phyloP scores from a whole-genome alignment of 2,888 invertebrate genomes.

The Polietes domitor region DNA sequence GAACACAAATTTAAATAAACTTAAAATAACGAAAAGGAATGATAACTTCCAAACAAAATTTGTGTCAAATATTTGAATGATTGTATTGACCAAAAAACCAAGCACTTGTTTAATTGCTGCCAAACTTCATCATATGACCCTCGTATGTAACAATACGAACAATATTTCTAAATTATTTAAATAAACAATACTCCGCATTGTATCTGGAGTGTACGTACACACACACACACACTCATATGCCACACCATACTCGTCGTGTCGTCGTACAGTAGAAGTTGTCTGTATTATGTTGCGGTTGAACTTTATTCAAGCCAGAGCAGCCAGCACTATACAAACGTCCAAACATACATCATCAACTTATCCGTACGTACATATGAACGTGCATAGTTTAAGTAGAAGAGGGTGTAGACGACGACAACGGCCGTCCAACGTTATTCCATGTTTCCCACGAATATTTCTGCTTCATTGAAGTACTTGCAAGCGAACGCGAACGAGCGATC shows the following conservation, averaged over 20 bases:
- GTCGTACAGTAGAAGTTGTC: slow-evolving; percentile 40
- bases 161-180: slow-evolving; percentile 66
- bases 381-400: slow-evolving; percentile 54
- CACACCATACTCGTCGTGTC: slow-evolving; percentile 6
- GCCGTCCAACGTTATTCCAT: slow-evolving; percentile 51
- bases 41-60: too few relatives aligned
- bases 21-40: too few relatives aligned
- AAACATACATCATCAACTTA: neutral
- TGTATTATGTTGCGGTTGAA: slow-evolving; percentile 61
- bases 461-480: slow-evolving; percentile 62
- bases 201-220: neutral
- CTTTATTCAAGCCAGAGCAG: slow-evolving; percentile 35
- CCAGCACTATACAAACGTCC: neutral
- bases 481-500: too few relatives aligned
- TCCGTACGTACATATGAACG: neutral
- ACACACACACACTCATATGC: too few relatives aligned
- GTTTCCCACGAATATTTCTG: slow-evolving; percentile 68
- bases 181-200: slow-evolving; percentile 51
- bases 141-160: slow-evolving; percentile 1
- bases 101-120: too few relatives aligned
- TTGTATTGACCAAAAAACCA: too few relatives aligned
- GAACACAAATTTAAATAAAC: too few relatives aligned
- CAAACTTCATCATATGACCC: neutral
- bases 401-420: slow-evolving; percentile 55
- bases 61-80: too few relatives aligned